phyloP scores from a whole-genome alignment of 2,113 vertebrate genomes.

The Merops nubicus region DNA sequence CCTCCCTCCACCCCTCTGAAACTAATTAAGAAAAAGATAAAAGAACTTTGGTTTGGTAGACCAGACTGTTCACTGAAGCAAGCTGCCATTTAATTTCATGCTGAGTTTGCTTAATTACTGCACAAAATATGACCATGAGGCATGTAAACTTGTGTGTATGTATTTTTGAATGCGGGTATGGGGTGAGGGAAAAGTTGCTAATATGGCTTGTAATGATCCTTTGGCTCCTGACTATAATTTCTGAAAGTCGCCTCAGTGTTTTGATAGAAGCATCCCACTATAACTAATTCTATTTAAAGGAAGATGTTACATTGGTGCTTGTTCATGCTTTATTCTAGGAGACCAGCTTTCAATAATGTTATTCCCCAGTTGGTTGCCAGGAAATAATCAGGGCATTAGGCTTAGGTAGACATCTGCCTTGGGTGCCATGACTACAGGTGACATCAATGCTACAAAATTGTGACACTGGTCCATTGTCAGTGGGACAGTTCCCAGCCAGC shows the following conservation, averaged over 20 bases:
- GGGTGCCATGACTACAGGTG: not conserved
- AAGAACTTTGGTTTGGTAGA: conserved; percentile 73
- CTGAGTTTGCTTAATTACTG: conserved; percentile 81
- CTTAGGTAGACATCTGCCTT: not conserved
- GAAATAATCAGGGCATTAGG: conserved; percentile 1
- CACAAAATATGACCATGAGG: conserved; percentile 67
- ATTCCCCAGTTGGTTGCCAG: not conserved
- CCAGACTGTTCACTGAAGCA: conserved; percentile 75
- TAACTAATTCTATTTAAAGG: conserved; percentile 9
- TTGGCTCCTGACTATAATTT: conserved; percentile 38
- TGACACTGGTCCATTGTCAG: not conserved
- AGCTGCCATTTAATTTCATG: conserved; percentile 78
- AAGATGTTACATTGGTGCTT: conserved; percentile 2
- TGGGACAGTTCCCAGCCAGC: not conserved
- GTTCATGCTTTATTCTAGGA: not conserved
- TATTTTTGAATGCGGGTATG: not conserved
- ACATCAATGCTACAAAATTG: not conserved
- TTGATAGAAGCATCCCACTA: conserved; percentile 9
- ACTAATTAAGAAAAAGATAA: conserved; percentile 80
- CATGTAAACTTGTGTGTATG: conserved; percentile 58
- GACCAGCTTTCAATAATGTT: not conserved
- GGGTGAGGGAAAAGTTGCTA: conserved; percentile 1
- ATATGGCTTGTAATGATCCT: conserved; percentile 57
- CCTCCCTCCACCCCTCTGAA: conserved; percentile 64
- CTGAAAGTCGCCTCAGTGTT: conserved; percentile 20